Conservation (phyloP, 2,888 invertebrate species). For the Nasonovia ribisnigri region DNA sequence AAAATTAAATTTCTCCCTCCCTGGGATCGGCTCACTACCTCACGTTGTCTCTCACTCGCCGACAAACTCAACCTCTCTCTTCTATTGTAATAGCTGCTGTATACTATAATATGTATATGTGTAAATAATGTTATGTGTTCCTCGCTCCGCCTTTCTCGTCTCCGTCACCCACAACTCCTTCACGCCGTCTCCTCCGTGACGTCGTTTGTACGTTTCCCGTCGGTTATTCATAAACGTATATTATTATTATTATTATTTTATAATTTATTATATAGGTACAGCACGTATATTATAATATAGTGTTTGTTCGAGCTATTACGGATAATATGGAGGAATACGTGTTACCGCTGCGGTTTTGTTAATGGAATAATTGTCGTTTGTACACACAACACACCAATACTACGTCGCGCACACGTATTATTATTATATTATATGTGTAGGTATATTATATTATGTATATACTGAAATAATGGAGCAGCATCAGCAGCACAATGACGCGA, state of each 20-base stretch:
- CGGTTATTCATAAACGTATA: conserved; percentile 4
- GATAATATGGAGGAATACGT: conserved; percentile 14
- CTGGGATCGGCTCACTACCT: background rate
- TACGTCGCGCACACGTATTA: background rate
- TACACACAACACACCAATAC: background rate
- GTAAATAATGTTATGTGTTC: background rate
- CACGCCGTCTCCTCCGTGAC: background rate
- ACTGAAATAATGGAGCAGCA: background rate
- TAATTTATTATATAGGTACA: background rate
- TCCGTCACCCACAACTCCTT: background rate
- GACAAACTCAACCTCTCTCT: background rate
- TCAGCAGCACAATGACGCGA: conserved; percentile 11
- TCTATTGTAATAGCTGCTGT: background rate
- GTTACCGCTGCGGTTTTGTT: conserved; percentile 29
- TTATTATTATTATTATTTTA: background rate
- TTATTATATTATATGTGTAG: background rate
- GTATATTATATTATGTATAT: background rate
- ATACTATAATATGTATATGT: background rate
- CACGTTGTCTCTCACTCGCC: background rate
- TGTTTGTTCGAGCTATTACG: background rate
- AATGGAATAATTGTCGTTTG: conserved; percentile 18
- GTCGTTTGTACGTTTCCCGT: background rate
- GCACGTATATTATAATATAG: background rate
- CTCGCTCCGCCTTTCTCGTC: background rate
- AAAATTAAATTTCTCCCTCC: conserved; percentile 39